A percentile compares a stretch with the other conserved stretches of the same genome.
These are phyloP conservation scores for Pachyuromys duprasi DNA, from an alignment of 2,797 vertebrate species.

Conservation along the genomic window DNA sequence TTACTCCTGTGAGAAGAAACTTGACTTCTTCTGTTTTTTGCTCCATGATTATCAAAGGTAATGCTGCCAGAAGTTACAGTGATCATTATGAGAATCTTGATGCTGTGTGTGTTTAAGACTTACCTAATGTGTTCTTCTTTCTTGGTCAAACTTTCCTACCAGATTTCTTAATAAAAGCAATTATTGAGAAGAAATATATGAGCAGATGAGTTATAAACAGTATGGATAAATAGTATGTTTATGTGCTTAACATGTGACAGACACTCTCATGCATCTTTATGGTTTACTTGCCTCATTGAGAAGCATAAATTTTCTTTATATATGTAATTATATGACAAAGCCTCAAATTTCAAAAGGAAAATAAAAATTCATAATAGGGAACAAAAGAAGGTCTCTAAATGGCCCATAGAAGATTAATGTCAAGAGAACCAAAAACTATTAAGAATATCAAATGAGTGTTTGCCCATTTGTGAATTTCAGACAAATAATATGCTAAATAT, in stretches of 20 bases:
- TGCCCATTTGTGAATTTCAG: too few relatives aligned
- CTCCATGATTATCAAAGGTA: not conserved
- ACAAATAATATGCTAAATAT: not conserved
- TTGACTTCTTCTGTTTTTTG: too few relatives aligned
- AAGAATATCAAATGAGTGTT: not conserved
- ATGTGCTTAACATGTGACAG: not conserved
- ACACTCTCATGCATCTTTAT: not conserved
- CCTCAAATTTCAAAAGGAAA: not conserved
- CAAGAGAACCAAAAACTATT: not conserved
- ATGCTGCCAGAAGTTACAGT: not conserved
- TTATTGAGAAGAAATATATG: not conserved
- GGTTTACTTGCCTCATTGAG: not conserved
- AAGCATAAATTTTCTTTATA: not conserved
- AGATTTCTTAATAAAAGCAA: not conserved
- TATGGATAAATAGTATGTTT: not conserved
- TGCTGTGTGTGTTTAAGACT: too few relatives aligned
- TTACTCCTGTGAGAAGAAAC: too few relatives aligned
- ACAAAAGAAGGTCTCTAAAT: not conserved
- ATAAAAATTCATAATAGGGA: not conserved
- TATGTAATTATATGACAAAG: not conserved
- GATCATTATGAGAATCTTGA: not conserved
- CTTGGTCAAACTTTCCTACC: not conserved
- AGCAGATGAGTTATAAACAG: not conserved
- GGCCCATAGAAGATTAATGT: not conserved
- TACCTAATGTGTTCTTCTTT: not conserved